Base-by-base conservation (phyloP, 2,797 vertebrate genomes). In the Corythornis leucogaster region DNA sequence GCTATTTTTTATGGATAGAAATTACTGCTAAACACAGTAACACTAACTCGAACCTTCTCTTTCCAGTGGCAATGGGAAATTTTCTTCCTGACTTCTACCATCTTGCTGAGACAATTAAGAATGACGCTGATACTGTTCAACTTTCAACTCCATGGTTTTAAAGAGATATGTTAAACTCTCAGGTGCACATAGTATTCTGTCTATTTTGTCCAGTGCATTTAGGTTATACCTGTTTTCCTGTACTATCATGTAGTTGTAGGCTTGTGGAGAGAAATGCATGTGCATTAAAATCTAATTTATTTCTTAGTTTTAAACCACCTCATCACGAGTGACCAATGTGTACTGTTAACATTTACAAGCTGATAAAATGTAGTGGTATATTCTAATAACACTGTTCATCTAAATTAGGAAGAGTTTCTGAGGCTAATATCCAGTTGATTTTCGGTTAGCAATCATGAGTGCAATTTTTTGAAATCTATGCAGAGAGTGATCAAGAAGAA, bases 401-500 rank as follows among this genome's bases (percentile, higher is more conserved):
- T 43, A 67, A 80, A 55, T 45, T 16, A 62, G 31, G 71, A 67
- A 30, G 38, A 69, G 26, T 73, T 95, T 88, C 75, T 84, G 38
- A 80, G 42, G 73, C 66, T 80, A 66, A 83, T 46, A 80, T 25
- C n/a, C 35, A 31, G 73, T 6, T 79, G 68, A 31, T 66, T 80
- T 89, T 68, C 79, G 89, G 42, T 80, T 80, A 50, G 66, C 43
- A 79, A 38, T 63, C 3, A 0, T 20, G n/a, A 69, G 53, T 14
- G 59, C 45, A 30, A 5, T 45, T 85, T 90, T 90, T 80, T 13
- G 59, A 87, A 89, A 73, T 69, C 30, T 62, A 0, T 80, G 58
- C 62, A 73, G 59, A 58, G 51, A 87, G 80, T 40, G 81, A 92
- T 85, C 67, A 87, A 87, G 77, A 43, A 66, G 26, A 94, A 81